These are phyloP conservation scores for Gobiocypris rarus DNA, from an alignment of 2,113 vertebrate genomes.

Conservation along the genomic window DNA sequence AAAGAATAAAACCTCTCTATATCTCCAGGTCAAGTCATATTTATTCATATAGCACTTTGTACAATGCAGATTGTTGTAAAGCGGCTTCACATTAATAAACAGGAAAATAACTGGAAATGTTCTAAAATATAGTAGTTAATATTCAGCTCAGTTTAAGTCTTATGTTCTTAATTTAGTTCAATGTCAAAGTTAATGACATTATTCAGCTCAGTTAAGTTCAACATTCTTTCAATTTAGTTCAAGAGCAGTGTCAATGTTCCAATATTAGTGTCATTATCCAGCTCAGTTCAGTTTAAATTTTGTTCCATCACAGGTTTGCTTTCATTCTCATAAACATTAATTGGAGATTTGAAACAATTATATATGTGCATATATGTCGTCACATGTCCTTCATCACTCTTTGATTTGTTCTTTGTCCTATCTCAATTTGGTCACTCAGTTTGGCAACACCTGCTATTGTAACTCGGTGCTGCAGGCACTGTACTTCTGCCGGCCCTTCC, in stretches of 20 bases:
- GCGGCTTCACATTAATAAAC: neutral
- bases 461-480: conserved; percentile 94
- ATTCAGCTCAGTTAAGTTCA: neutral
- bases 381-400: neutral
- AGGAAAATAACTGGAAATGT: neutral
- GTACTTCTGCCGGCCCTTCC: conserved; percentile 93
- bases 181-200: neutral
- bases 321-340: neutral
- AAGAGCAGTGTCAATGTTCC: neutral
- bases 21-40: neutral
- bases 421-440: conserved; percentile 67
- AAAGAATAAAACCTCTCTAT: neutral
- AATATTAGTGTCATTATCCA: neutral
- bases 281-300: neutral
- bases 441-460: conserved; percentile 96
- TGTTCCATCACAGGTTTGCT: neutral
- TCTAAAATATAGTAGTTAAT: too few relatives aligned
- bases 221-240: neutral
- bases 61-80: neutral
- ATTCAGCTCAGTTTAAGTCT: neutral
- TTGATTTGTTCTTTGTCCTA: neutral
- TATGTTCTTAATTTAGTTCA: neutral
- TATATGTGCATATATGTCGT: neutral
- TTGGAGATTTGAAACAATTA: neutral
- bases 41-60: too few relatives aligned